These are phyloP conservation scores for Habrosyne pyritoides DNA, from an alignment of 2,888 invertebrate species.

Conservation along the genomic window DNA sequence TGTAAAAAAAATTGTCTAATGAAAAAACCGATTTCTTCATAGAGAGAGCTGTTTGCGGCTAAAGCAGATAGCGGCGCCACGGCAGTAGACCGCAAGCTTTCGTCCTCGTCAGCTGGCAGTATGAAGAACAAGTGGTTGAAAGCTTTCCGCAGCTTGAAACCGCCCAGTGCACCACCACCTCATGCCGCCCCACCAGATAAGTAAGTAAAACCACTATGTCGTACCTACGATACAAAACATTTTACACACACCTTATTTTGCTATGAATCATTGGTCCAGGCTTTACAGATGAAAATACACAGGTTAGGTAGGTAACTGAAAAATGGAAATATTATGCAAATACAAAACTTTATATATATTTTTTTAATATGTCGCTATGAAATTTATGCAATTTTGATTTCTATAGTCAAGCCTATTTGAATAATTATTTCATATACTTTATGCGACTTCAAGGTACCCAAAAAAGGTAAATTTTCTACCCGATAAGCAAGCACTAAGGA, in stretches of 20 bases:
- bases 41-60: constrained; percentile 93
- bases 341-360: too few relatives aligned
- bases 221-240: background rate
- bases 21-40: too few relatives aligned
- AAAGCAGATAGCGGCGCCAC: constrained; percentile 89
- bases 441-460: background rate
- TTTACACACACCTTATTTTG: too few relatives aligned
- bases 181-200: constrained; percentile 76
- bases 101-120: constrained; percentile 92
- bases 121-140: constrained; percentile 99
- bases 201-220: constrained; percentile 47
- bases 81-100: constrained; percentile 91
- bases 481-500: background rate
- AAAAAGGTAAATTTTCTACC: background rate
- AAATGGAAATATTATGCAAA: constrained; percentile 22
- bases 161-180: constrained; percentile 85
- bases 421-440: background rate
- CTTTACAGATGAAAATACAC: too few relatives aligned
- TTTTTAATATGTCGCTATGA: too few relatives aligned
- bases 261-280: too few relatives aligned
- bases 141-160: constrained; percentile 97
- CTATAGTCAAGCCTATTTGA: background rate
- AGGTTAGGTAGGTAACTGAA: too few relatives aligned
- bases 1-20: too few relatives aligned
- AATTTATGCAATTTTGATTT: background rate